Percentiles rank a stretch among this genome's conserved stretches.
Conservation (phyloP, 2,797 vertebrate species). For the Crocidura indochinensis region DNA sequence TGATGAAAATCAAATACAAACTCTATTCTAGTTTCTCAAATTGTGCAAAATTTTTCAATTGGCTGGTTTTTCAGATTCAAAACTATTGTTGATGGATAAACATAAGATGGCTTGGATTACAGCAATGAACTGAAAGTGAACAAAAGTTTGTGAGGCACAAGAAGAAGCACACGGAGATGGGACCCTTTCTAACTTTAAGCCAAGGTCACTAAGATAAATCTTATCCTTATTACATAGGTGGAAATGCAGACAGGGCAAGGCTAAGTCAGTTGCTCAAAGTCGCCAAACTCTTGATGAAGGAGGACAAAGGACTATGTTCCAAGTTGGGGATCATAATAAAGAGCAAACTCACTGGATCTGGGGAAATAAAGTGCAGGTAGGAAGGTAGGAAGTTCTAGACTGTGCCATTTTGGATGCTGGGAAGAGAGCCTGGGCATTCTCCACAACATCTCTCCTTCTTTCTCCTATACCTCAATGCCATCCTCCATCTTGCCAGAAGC, state of each 20-base stretch:
- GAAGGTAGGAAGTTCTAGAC: neutral
- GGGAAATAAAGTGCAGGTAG: neutral
- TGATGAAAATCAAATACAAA: slow-evolving; percentile 10
- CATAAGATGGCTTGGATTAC: slow-evolving; percentile 23
- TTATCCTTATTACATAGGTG: neutral
- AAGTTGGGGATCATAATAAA: too few species aligned
- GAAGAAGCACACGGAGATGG: neutral
- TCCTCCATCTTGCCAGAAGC: neutral
- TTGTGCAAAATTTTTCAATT: slow-evolving; percentile 55
- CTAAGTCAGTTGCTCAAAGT: slow-evolving; percentile 22
- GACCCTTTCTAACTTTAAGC: neutral
- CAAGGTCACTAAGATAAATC: neutral
- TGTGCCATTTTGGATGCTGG: neutral
- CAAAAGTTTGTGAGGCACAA: slow-evolving; percentile 12
- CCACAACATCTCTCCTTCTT: neutral
- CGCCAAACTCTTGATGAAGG: neutral
- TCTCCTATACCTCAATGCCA: too few species aligned
- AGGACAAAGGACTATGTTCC: neutral
- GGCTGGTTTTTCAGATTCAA: slow-evolving; percentile 27
- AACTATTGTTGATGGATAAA: slow-evolving; percentile 34
- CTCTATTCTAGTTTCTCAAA: neutral
- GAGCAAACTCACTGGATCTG: neutral
- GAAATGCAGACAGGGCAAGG: neutral
- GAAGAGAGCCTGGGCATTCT: slow-evolving; percentile 3
- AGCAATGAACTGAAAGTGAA: slow-evolving; percentile 36